Percentiles rank a stretch among this genome's conserved stretches.
Evolutionary conservation across 2,888 invertebrate genomes (phyloP).

Genomic region (Macropis europaea): DNA sequence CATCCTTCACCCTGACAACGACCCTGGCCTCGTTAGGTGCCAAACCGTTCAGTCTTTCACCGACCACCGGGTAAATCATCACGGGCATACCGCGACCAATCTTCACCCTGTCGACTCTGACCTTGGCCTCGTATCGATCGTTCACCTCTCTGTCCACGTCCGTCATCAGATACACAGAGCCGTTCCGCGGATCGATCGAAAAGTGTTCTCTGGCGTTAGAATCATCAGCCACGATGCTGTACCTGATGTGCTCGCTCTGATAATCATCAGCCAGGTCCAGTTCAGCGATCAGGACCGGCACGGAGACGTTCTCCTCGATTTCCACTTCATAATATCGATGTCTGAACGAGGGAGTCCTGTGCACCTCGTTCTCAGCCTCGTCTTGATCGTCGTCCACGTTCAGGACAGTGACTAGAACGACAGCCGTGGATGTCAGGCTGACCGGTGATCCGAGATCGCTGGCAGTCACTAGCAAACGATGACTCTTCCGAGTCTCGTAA

Average conservation of each 20-base stretch:
- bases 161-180: slow-evolving; percentile 87
- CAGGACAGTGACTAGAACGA: slow-evolving; percentile 85
- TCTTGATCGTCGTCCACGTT: slow-evolving; percentile 85
- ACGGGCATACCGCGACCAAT: slow-evolving; percentile 86
- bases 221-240: slow-evolving; percentile 84
- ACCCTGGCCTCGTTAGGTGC: slow-evolving; percentile 89
- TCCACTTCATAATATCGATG: slow-evolving; percentile 90
- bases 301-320: slow-evolving; percentile 89
- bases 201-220: slow-evolving; percentile 84
- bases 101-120: slow-evolving; percentile 82
- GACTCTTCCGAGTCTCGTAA: slow-evolving; percentile 82
- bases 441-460: slow-evolving; percentile 91
- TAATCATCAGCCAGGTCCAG: slow-evolving; percentile 88
- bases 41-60: slow-evolving; percentile 86
- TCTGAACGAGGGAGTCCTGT: slow-evolving; percentile 81
- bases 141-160: slow-evolving; percentile 88
- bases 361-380: slow-evolving; percentile 77
- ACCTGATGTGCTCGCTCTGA: slow-evolving; percentile 83
- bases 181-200: slow-evolving; percentile 88
- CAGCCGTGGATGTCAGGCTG: slow-evolving; percentile 89
- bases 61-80: slow-evolving; percentile 89
- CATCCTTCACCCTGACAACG: slow-evolving; percentile 88
- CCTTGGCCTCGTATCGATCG: slow-evolving; percentile 84
- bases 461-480: slow-evolving; percentile 90
- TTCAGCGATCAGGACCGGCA: slow-evolving; percentile 88